Conservation (phyloP, 1,140 invertebrate genomes). For the Drosophila novamexicana region DNA sequence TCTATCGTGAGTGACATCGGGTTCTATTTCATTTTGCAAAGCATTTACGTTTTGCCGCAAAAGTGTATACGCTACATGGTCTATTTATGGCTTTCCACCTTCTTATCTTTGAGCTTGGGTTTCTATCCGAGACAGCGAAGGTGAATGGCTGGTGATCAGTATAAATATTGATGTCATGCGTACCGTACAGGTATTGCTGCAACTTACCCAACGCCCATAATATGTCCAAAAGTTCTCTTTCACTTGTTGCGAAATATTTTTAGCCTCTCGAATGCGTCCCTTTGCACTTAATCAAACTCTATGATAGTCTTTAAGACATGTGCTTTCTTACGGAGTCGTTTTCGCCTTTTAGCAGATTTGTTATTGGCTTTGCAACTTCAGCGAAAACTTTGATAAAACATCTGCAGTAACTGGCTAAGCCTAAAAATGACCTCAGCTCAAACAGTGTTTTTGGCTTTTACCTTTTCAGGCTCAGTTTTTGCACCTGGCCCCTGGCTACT, state of each 20-base stretch:
- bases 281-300: neutral
- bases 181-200: neutral
- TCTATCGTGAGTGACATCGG: too few species aligned
- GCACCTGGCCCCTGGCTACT: neutral
- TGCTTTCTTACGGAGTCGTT: conserved; percentile 33
- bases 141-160: conserved; percentile 26
- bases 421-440: neutral
- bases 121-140: neutral
- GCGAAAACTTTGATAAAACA: neutral
- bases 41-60: neutral
- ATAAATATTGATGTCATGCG: conserved; percentile 11
- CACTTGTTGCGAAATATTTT: neutral
- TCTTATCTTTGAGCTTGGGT: too few species aligned
- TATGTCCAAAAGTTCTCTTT: neutral
- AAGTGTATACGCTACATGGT: too few species aligned
- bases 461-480: conserved; percentile 5
- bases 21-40: neutral
- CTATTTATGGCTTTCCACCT: neutral
- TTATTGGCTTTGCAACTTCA: neutral
- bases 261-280: neutral
- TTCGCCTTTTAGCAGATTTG: conserved; percentile 16
- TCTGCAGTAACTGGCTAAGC: neutral
- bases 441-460: neutral
- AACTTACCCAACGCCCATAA: neutral
- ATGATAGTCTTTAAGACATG: neutral